These are phyloP conservation scores for Popillia japonica DNA, from an alignment of 1,140 invertebrate species.

Conservation along the genomic window DNA sequence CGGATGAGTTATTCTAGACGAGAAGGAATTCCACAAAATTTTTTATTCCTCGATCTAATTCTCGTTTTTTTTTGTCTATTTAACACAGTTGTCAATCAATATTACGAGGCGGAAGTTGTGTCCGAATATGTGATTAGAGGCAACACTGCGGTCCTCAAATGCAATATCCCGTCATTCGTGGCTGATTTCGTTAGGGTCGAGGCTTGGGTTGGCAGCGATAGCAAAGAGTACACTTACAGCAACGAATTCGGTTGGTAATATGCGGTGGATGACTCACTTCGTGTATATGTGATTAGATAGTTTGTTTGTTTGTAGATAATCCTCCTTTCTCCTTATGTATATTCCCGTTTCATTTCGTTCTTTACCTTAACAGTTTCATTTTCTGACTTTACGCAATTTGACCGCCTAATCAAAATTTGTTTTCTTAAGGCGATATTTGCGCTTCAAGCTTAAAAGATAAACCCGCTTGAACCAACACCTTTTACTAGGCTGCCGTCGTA, in stretches of 20 bases:
- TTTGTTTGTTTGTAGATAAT: too few relatives aligned
- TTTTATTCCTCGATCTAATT: background rate
- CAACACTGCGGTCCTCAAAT: conserved; percentile 91
- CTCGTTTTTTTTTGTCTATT: conserved; percentile 37
- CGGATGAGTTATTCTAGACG: conserved; percentile 43
- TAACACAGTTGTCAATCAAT: conserved; percentile 84
- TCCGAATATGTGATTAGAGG: conserved; percentile 92
- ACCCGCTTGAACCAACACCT: too few relatives aligned
- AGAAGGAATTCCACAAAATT: conserved; percentile 33
- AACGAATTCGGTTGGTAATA: conserved; percentile 63
- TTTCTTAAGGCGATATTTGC: too few relatives aligned
- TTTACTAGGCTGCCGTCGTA: too few relatives aligned
- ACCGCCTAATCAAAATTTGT: too few relatives aligned
- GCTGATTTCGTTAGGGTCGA: conserved; percentile 90
- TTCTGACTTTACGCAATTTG: too few relatives aligned
- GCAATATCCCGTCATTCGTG: conserved; percentile 91
- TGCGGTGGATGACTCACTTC: background rate
- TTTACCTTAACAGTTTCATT: too few relatives aligned
- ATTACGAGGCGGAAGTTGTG: conserved; percentile 91
- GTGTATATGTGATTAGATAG: too few relatives aligned
- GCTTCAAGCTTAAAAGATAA: too few relatives aligned
- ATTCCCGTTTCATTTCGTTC: too few relatives aligned
- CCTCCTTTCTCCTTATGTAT: too few relatives aligned
- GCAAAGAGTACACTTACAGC: conserved; percentile 69
- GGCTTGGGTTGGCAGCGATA: conserved; percentile 85